These are phyloP conservation scores for Oryzias melastigma DNA, from an alignment of 2,113 vertebrate species.

Conservation along the genomic window DNA sequence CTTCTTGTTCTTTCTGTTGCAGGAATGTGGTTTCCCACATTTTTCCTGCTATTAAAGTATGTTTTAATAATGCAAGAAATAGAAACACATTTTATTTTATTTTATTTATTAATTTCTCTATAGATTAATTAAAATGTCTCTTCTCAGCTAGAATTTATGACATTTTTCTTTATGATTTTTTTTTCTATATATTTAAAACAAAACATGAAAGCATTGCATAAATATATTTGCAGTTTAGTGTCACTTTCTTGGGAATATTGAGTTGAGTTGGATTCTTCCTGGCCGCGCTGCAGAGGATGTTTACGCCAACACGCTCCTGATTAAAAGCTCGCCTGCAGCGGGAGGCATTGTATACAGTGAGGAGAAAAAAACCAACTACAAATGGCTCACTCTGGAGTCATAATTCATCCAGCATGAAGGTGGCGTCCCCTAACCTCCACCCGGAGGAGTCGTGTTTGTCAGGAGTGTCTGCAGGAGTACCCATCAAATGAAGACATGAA, in stretches of 20 bases:
- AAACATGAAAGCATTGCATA: too few species aligned
- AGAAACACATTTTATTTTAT: neutral
- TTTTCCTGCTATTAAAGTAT: neutral
- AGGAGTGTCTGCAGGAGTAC: constrained; percentile 14
- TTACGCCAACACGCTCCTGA: constrained; percentile 64
- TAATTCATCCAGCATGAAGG: constrained; percentile 63
- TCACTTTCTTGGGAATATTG: constrained; percentile 12
- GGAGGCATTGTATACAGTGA: constrained; percentile 35
- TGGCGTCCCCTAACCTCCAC: constrained; percentile 28
- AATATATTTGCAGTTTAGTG: too few species aligned
- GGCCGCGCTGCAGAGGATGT: constrained; percentile 34
- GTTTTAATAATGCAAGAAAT: too few species aligned
- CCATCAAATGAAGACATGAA: neutral
- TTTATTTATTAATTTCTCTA: too few species aligned
- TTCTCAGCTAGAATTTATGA: too few species aligned
- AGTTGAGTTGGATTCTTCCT: constrained; percentile 5
- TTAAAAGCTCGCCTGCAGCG: constrained; percentile 60
- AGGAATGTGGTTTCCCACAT: neutral
- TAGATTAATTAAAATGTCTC: too few species aligned
- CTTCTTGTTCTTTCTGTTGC: neutral
- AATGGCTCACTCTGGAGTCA: constrained; percentile 51
- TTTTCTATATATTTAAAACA: too few species aligned
- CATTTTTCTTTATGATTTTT: neutral
- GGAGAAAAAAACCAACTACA: constrained; percentile 68
- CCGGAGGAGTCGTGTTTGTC: constrained; percentile 1